Conservation (phyloP, 1,140 invertebrate species). For the roundworm (Caenorhabditis elegans) region WBcel235 BX284605.5:2640001-2640500, state of each 20-base stretch:
- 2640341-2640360: no score
- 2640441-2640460: no score
- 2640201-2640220: conserved; percentile 9
- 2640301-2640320: no score
- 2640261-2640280: no score
- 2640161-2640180: neutral
- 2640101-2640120: neutral
- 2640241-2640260: neutral
- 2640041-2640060: neutral
- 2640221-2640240: neutral
- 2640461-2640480: no score
- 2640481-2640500: no score
- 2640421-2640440: no score
- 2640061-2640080: neutral
- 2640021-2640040: neutral
- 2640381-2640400: no score
- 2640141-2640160: neutral
- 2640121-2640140: neutral
- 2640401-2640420: no score
- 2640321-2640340: no score
- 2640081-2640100: neutral
- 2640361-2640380: no score
- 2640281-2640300: no score
- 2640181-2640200: conserved; percentile 4
- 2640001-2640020: neutral